phyloP scores from a whole-genome alignment of 2,113 vertebrate species.

The Hippolais icterina region DNA sequence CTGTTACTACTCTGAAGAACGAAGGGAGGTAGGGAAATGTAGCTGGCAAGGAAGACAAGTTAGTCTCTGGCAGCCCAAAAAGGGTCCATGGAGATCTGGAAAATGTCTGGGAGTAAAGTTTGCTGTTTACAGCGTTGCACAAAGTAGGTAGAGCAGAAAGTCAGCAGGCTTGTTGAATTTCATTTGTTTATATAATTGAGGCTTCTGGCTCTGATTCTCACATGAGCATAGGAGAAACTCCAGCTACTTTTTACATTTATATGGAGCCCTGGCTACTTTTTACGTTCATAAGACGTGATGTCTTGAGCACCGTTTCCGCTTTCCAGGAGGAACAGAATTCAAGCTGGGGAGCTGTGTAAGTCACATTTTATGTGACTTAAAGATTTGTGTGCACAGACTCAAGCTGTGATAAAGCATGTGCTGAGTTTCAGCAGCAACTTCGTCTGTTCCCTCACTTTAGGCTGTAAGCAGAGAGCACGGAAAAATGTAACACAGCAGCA shows the following conservation, averaged over 20 bases:
- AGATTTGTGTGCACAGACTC: not conserved
- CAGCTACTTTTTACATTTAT: not conserved
- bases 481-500: not conserved
- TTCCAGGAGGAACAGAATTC: not conserved
- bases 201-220: not conserved
- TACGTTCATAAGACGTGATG: not conserved
- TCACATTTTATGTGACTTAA: not conserved
- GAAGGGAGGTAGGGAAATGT: not conserved
- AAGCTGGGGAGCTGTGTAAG: not conserved
- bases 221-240: not conserved
- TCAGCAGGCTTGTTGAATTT: not conserved
- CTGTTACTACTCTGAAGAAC: not conserved
- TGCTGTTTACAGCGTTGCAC: not conserved
- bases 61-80: not conserved
- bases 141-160: not conserved
- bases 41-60: not conserved
- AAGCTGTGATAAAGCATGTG: not conserved
- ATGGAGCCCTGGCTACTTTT: not conserved
- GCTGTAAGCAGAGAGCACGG: not conserved
- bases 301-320: not conserved
- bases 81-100: not conserved
- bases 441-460: not conserved
- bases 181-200: not conserved
- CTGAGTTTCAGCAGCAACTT: constrained; percentile 2
- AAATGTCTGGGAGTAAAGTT: constrained; percentile 18